Conservation (phyloP, 2,797 vertebrate genomes). For the Periophthalmus magnuspinnatus region DNA sequence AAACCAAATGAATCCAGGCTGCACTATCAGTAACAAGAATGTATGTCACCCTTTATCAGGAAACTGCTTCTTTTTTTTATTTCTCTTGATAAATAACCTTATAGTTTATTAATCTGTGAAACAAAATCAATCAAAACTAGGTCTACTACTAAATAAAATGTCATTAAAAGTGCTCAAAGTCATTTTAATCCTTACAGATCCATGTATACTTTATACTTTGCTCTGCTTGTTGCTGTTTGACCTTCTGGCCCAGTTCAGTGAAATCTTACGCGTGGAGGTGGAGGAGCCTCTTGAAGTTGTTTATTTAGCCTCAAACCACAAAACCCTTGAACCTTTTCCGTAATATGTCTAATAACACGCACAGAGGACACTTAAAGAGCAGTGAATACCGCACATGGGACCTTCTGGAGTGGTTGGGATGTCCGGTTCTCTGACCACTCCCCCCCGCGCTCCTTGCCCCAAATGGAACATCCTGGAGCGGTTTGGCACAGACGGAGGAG, state of each 20-base stretch:
- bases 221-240: slow-evolving; percentile 5
- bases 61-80: no score
- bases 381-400: background rate
- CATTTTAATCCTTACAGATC: no score
- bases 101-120: background rate
- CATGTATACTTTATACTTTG: background rate
- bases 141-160: background rate
- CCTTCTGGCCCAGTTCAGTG: slow-evolving; percentile 37
- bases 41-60: background rate
- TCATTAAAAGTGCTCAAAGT: no score
- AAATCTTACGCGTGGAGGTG: slow-evolving; percentile 43
- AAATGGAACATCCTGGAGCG: slow-evolving; percentile 71
- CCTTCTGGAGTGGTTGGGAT: slow-evolving; percentile 24
- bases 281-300: slow-evolving; percentile 40
- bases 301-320: slow-evolving; percentile 20
- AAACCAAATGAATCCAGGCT: no score
- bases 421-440: slow-evolving; percentile 28
- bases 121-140: background rate
- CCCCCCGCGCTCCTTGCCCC: slow-evolving; percentile 8
- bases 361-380: background rate
- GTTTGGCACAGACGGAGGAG: slow-evolving; percentile 27
- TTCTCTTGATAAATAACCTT: background rate
- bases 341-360: accelerated
- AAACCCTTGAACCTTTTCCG: accelerated
- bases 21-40: no score